Percentiles rank a stretch among this genome's conserved stretches.
These are phyloP conservation scores for Drosophila mettleri DNA, from an alignment of 2,888 invertebrate species.

Conservation along the genomic window DNA sequence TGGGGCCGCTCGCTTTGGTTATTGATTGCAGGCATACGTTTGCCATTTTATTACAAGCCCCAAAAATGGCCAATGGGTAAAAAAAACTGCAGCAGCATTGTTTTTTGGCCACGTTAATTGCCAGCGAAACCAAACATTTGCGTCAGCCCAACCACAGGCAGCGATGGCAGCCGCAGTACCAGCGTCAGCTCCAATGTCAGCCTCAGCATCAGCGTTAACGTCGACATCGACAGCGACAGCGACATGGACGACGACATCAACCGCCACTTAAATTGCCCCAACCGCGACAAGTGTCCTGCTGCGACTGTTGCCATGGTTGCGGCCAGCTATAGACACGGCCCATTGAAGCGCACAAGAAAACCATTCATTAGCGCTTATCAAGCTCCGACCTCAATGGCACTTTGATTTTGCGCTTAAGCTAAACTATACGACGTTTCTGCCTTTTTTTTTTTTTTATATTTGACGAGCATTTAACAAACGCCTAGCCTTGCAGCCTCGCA, in stretches of 20 bases:
- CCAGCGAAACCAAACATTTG: slow-evolving; percentile 80
- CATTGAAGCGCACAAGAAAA: slow-evolving; percentile 79
- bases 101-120: slow-evolving; percentile 72
- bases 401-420: slow-evolving; percentile 75
- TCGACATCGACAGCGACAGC: slow-evolving; percentile 47
- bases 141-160: slow-evolving; percentile 61
- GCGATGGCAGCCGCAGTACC: slow-evolving; percentile 36
- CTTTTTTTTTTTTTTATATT: slow-evolving; percentile 13
- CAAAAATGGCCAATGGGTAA: slow-evolving; percentile 50
- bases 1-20: slow-evolving; percentile 57
- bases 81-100: slow-evolving; percentile 50
- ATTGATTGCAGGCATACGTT: slow-evolving; percentile 77
- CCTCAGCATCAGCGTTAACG: slow-evolving; percentile 18
- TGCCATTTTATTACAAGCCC: slow-evolving; percentile 75
- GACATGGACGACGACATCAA: slow-evolving; percentile 69
- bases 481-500: slow-evolving; percentile 29
- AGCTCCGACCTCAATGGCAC: slow-evolving; percentile 65
- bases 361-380: slow-evolving; percentile 81
- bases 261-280: slow-evolving; percentile 79
- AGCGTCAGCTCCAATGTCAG: slow-evolving; percentile 4
- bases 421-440: slow-evolving; percentile 53
- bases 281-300: slow-evolving; percentile 79
- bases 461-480: slow-evolving; percentile 25
- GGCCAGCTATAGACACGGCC: slow-evolving; percentile 69
- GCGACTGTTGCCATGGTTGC: slow-evolving; percentile 53